Percentiles rank a stretch among this genome's conserved stretches.
These are phyloP conservation scores for Cervus canadensis DNA, from an alignment of 2,113 vertebrate species.

Conservation along the genomic window DNA sequence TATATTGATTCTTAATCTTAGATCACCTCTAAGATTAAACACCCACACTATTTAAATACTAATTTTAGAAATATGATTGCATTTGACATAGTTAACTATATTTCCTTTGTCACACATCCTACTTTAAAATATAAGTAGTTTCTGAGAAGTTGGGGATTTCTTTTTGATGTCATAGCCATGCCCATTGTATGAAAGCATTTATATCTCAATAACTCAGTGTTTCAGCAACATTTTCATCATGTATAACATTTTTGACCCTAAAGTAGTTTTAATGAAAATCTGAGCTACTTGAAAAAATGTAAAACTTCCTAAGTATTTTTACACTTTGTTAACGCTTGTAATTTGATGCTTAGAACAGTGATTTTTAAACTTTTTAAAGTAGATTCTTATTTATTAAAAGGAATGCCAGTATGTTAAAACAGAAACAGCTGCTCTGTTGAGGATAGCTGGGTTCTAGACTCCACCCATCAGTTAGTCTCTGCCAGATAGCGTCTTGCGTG, in stretches of 20 bases:
- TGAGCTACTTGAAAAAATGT: not conserved
- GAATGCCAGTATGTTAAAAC: not conserved
- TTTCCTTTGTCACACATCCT: slow-evolving; percentile 3
- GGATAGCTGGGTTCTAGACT: not conserved
- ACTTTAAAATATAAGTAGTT: not conserved
- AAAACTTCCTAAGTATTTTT: slow-evolving; percentile 25
- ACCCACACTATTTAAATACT: not conserved
- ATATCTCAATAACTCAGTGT: not conserved
- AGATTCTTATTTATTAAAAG: not conserved
- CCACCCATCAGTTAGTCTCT: not conserved
- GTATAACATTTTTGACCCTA: not conserved
- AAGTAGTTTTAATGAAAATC: slow-evolving; percentile 29
- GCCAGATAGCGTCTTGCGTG: not conserved
- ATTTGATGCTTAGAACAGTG: slow-evolving; percentile 7
- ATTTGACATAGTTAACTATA: not conserved
- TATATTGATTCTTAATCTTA: slow-evolving; percentile 12
- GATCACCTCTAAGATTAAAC: slow-evolving; percentile 4
- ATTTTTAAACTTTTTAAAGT: slow-evolving; percentile 21
- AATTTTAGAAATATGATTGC: not conserved
- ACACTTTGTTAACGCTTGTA: not conserved
- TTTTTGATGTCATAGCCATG: not conserved
- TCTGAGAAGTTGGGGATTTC: slow-evolving; percentile 24
- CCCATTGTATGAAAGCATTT: not conserved
- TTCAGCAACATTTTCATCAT: slow-evolving; percentile 26
- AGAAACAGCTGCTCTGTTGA: not conserved